Conservation (phyloP, 2,888 invertebrate species). For the Hartigia nigra region DNA sequence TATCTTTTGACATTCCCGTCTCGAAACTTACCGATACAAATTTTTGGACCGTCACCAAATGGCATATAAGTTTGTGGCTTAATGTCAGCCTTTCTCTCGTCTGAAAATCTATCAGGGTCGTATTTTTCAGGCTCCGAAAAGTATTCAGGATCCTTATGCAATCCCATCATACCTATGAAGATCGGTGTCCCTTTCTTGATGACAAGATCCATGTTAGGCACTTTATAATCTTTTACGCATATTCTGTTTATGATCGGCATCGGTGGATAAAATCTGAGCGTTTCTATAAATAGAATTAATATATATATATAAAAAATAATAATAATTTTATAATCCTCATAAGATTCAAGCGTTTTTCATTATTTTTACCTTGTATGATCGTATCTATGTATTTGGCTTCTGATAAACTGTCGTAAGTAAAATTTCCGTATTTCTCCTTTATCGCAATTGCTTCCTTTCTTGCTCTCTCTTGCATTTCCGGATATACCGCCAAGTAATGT, state of each 20-base stretch:
- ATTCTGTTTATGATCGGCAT: conserved; percentile 55
- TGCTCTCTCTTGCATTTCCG: not conserved
- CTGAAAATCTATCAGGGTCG: conserved; percentile 65
- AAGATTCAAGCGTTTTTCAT: not conserved
- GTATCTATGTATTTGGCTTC: not conserved
- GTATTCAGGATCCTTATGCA: conserved; percentile 65
- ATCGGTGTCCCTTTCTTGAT: conserved; percentile 58
- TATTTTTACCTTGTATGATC: not conserved
- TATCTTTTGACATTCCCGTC: not conserved
- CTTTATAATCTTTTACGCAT: conserved; percentile 52
- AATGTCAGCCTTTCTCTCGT: conserved; percentile 45
- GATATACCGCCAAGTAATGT: not conserved
- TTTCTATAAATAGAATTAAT: conserved; percentile 54
- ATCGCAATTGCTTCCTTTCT: not conserved
- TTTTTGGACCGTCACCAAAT: conserved; percentile 65
- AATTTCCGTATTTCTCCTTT: not conserved
- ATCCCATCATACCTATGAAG: conserved; percentile 56
- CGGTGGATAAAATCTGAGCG: conserved; percentile 66
- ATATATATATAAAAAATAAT: not conserved
- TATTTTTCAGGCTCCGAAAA: conserved; percentile 65
- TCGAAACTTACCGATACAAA: conserved; percentile 59
- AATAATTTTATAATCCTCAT: not conserved
- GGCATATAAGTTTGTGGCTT: conserved; percentile 60
- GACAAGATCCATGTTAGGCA: conserved; percentile 50
- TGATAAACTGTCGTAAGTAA: not conserved